A percentile compares a stretch with the other conserved stretches of the same genome.
Evolutionary conservation across 2,888 invertebrate genomes (phyloP).

Genomic region (Zygothrica quintamaculata): DNA sequence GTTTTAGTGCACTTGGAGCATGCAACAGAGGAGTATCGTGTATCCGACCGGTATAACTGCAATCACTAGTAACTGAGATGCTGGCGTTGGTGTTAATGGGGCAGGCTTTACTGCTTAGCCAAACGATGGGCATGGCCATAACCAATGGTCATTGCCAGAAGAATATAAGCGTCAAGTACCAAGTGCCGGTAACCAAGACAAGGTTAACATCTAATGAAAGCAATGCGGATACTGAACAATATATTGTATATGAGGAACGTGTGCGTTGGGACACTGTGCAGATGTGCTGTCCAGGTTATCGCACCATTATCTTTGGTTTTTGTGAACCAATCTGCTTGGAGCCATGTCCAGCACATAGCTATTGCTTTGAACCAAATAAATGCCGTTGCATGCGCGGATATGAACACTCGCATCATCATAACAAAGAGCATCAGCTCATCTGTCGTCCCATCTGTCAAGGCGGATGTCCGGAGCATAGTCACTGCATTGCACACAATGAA

Average conservation of each 20-base stretch:
- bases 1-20: conserved; percentile 44
- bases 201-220: conserved; percentile 34
- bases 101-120: conserved; percentile 8
- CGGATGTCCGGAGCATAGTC: conserved; percentile 79
- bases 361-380: conserved; percentile 75
- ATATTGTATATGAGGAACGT: conserved; percentile 77
- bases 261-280: conserved; percentile 74
- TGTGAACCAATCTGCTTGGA: conserved; percentile 82
- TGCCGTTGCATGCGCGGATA: conserved; percentile 81
- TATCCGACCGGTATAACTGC: neutral
- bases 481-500: conserved; percentile 79
- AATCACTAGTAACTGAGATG: conserved; percentile 33
- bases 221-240: conserved; percentile 41
- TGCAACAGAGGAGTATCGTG: conserved; percentile 14
- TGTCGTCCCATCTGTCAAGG: conserved; percentile 81
- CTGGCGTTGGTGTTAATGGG: conserved; percentile 25
- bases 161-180: conserved; percentile 81
- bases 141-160: conserved; percentile 78
- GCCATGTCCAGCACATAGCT: conserved; percentile 82
- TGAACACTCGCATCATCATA: conserved; percentile 74
- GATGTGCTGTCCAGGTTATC: conserved; percentile 78
- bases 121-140: conserved; percentile 60
- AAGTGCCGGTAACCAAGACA: conserved; percentile 71
- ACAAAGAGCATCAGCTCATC: conserved; percentile 66
- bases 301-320: conserved; percentile 77